A percentile compares a stretch with the other conserved stretches of the same genome.
Evolutionary conservation across 2,888 invertebrate species (phyloP).

Genomic region (Abrostola triplasia): DNA sequence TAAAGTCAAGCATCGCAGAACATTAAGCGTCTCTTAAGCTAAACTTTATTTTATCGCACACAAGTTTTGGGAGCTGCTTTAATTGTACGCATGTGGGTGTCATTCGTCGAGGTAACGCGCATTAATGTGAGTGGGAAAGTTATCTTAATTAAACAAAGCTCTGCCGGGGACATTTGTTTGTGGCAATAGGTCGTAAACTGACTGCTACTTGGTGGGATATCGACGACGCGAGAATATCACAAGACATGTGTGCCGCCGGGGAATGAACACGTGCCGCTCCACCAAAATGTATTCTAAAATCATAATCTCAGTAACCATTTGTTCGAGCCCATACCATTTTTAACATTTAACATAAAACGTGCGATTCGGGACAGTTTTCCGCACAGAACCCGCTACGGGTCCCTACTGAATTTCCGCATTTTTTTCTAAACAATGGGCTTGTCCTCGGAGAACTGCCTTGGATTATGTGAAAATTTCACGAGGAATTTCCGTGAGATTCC

Average conservation of each 20-base stretch:
- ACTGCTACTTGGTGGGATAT: conserved; percentile 42
- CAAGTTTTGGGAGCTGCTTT: conserved; percentile 56
- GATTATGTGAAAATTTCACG: conserved; percentile 74
- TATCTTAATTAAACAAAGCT: conserved; percentile 76
- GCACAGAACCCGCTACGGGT: conserved; percentile 60
- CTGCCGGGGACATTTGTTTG: conserved; percentile 52
- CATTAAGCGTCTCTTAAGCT: conserved; percentile 45
- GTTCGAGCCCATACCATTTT: conserved; percentile 39
- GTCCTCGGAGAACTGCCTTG: conserved; percentile 58
- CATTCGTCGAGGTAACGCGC: conserved; percentile 65
- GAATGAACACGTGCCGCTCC: conserved; percentile 10
- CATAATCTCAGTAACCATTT: conserved; percentile 40
- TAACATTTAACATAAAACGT: conserved; percentile 49
- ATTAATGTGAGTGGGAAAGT: conserved; percentile 69
- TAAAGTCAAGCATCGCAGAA: conserved; percentile 20
- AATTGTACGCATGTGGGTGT: conserved; percentile 58
- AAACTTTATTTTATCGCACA: conserved; percentile 58
- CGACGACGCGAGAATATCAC: conserved; percentile 11
- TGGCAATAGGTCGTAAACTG: conserved; percentile 57
- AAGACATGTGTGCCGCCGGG: not conserved
- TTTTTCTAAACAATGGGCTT: conserved; percentile 72
- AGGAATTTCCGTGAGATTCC: conserved; percentile 70
- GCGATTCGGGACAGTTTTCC: conserved; percentile 41
- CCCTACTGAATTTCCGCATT: conserved; percentile 63
- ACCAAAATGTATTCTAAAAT: conserved; percentile 32